Evolutionary conservation across 2,888 invertebrate species (phyloP), one percentile per base, ranked within the genome.

Genomic region (Drosophila austrosaltans): DNA sequence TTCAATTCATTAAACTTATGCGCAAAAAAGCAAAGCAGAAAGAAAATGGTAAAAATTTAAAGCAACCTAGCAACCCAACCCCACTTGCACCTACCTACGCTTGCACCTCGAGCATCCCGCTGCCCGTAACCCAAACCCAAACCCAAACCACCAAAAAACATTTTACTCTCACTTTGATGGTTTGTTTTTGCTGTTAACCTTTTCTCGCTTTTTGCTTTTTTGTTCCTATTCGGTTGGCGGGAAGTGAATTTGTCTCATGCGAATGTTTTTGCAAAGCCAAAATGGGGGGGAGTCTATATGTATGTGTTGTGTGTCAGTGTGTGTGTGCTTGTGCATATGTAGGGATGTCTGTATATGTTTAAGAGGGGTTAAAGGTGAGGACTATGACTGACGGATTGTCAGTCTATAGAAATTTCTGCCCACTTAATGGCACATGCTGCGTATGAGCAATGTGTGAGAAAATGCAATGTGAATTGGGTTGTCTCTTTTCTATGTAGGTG

Each of bases 361-460:
- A 77, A 66, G 30, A 48, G 69, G 62, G 81, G 69, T 71, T 72
- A 60, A 60, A 69, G 73, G 74, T 64, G 72, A 72, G 40, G 42
- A 39, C 66, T 59, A 64, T 58, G 59, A 64, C 68, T 42, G 67
- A 57, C 61, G 32, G 67, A 57, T 67, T 57, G 53, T 59, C 59
- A 40, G 64, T 53, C 58, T 63, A 32, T 69, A 76, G 61, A 72
- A 73, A 66, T 71, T 69, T 71, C 80, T 81, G 76, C 65, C 86
- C 75, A 82, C 77, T 79, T 85, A 76, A 82, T 80, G 84, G 78
- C 81, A 63, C 62, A 78, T 73, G 59, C 78, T 88, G 83, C 89
- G 87, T 88, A 82, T 89, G 83, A 89, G 83, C 87, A 77, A 84
- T 77, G 63, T 58, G 76, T 67, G 59, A 20, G 58, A 60, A 61